Evolutionary conservation across 2,113 vertebrate genomes (phyloP).

Genomic region (Coracopsis vasa): DNA sequence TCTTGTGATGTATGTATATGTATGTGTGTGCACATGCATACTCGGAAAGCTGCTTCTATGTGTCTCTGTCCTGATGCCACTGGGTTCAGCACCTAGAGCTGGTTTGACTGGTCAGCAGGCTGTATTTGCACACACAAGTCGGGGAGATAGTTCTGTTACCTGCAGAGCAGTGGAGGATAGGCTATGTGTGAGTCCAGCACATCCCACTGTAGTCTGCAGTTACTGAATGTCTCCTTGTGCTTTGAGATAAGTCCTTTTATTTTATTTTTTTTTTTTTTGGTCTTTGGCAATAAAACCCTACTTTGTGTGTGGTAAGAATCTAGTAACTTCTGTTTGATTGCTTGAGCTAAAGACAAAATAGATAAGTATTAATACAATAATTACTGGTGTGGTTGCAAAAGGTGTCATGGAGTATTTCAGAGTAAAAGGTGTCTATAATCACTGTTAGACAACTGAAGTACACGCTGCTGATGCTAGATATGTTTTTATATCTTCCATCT

Average conservation of each 20-base stretch:
- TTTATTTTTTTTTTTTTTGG: neutral
- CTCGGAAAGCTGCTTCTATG: neutral
- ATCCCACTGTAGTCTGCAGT: accelerated
- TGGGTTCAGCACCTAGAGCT: neutral
- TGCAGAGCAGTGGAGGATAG: accelerated
- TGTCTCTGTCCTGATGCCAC: neutral
- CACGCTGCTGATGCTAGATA: neutral
- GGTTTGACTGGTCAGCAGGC: neutral
- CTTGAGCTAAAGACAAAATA: neutral
- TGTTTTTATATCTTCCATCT: neutral
- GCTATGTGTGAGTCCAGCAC: neutral
- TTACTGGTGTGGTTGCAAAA: neutral
- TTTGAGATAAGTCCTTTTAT: neutral
- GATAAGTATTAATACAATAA: neutral
- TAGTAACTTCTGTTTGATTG: neutral
- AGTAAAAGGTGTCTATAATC: neutral
- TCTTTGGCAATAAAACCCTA: neutral
- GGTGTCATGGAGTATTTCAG: neutral
- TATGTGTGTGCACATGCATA: neutral
- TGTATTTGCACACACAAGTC: neutral
- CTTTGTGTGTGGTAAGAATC: neutral
- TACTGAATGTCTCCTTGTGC: neutral
- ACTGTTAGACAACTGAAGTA: neutral
- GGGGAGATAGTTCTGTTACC: neutral
- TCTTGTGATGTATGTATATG: neutral